Percentiles rank a stretch among this genome's conserved stretches.
Evolutionary conservation across 2,113 vertebrate genomes (phyloP).

Genomic region (Apistogramma diplotaenia): DNA sequence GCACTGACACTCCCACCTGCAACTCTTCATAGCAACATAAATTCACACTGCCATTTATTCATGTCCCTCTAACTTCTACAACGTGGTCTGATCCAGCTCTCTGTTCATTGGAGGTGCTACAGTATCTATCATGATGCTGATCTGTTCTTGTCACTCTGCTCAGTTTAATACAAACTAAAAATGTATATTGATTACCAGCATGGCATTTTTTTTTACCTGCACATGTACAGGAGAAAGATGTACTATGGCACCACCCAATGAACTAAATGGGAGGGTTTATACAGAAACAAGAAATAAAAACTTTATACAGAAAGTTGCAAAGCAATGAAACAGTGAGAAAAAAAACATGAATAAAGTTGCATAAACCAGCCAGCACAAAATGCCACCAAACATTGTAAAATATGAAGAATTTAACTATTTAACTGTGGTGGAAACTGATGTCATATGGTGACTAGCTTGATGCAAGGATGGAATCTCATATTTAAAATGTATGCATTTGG

Average conservation of each 20-base stretch:
- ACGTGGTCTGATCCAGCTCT: too few species aligned
- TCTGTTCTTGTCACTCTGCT: background rate
- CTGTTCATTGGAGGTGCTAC: too few species aligned
- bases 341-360: too few species aligned
- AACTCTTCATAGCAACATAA: background rate
- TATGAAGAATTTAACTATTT: fast-evolving
- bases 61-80: too few species aligned
- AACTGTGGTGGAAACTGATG: fast-evolving
- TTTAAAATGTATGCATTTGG: background rate
- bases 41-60: background rate
- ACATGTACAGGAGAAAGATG: background rate
- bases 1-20: background rate
- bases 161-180: background rate
- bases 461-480: fast-evolving
- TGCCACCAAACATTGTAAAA: background rate
- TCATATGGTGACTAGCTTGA: background rate
- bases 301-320: background rate
- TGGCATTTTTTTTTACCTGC: too few species aligned
- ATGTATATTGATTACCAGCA: too few species aligned
- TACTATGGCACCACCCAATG: background rate
- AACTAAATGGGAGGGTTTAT: background rate
- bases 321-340: too few species aligned
- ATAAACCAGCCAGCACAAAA: too few species aligned
- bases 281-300: fast-evolving
- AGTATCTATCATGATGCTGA: too few species aligned